A percentile compares a stretch with the other conserved stretches of the same genome.
These are phyloP conservation scores for Pantherophis guttatus DNA, from an alignment of 2,113 vertebrate species.

Conservation along the genomic window DNA sequence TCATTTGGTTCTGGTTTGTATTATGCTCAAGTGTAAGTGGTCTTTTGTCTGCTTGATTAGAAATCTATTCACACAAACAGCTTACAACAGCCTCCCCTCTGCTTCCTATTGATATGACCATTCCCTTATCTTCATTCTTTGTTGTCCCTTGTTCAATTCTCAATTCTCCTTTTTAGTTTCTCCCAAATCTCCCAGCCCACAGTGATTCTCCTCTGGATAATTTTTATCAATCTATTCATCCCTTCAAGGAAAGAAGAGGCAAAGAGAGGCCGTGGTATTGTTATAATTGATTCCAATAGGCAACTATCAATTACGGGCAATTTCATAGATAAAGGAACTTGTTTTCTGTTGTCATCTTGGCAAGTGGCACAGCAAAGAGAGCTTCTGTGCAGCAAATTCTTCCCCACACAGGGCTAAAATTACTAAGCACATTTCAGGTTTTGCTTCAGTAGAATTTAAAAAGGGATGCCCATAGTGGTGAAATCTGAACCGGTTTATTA, in stretches of 20 bases:
- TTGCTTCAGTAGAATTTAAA: not conserved
- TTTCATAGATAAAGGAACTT: constrained; percentile 59
- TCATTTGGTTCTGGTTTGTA: not conserved
- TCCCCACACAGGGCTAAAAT: not conserved
- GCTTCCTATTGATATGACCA: constrained; percentile 21
- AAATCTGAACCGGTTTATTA: too few species aligned
- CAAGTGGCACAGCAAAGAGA: not conserved
- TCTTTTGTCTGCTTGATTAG: constrained; percentile 36
- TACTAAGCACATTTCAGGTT: not conserved
- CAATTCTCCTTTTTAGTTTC: constrained; percentile 17
- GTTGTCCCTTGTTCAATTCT: constrained; percentile 25
- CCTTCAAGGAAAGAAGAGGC: constrained; percentile 47
- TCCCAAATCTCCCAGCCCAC: constrained; percentile 47
- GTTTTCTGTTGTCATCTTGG: constrained; percentile 45
- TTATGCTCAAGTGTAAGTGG: constrained; percentile 30
- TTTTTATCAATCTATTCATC: constrained; percentile 62
- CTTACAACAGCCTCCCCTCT: not conserved
- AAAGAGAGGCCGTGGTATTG: constrained; percentile 55
- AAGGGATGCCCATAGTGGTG: not conserved
- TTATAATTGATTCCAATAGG: constrained; percentile 58
- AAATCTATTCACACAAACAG: constrained; percentile 6
- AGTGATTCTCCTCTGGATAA: constrained; percentile 50
- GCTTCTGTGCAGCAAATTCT: not conserved
- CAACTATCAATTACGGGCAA: constrained; percentile 57
- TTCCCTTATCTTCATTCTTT: constrained; percentile 47